phyloP scores from a whole-genome alignment of 2,113 vertebrate species.

The Pelodiscus sinensis region DNA sequence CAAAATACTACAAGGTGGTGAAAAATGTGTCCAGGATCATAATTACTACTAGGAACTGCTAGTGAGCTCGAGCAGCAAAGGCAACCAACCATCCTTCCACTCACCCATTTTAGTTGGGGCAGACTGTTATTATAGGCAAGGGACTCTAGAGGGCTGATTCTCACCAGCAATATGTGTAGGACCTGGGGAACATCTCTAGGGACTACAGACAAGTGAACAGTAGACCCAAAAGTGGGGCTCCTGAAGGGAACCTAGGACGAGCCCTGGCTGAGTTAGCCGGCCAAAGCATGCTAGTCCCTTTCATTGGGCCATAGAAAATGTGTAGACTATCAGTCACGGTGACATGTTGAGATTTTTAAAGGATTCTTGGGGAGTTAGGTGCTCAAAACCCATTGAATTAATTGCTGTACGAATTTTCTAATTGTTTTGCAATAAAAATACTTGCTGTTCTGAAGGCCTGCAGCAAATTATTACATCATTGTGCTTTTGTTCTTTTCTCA shows the following conservation, averaged over 20 bases:
- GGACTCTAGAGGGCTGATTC: neutral
- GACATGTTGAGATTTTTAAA: neutral
- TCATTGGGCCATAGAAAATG: neutral
- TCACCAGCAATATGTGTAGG: neutral
- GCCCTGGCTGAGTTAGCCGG: neutral
- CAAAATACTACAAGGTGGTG: neutral
- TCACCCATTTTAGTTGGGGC: neutral
- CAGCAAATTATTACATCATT: neutral
- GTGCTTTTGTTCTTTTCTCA: slow-evolving; percentile 22
- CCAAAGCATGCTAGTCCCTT: neutral
- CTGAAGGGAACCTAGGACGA: neutral
- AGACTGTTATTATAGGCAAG: neutral
- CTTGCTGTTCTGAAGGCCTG: slow-evolving; percentile 28
- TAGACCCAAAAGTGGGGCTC: neutral
- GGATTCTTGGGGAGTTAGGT: neutral
- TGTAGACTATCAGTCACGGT: accelerated
- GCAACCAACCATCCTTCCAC: neutral
- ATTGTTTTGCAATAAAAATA: slow-evolving; percentile 36
- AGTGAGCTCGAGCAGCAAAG: neutral
- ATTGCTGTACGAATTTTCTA: slow-evolving; percentile 11
- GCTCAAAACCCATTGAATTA: slow-evolving; percentile 34
- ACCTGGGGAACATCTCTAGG: neutral
- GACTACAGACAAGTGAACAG: neutral
- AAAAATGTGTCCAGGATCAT: neutral
- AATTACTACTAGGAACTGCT: neutral